Base-by-base conservation (phyloP, 2,797 vertebrate genomes). In the Pempheris klunzingeri region DNA sequence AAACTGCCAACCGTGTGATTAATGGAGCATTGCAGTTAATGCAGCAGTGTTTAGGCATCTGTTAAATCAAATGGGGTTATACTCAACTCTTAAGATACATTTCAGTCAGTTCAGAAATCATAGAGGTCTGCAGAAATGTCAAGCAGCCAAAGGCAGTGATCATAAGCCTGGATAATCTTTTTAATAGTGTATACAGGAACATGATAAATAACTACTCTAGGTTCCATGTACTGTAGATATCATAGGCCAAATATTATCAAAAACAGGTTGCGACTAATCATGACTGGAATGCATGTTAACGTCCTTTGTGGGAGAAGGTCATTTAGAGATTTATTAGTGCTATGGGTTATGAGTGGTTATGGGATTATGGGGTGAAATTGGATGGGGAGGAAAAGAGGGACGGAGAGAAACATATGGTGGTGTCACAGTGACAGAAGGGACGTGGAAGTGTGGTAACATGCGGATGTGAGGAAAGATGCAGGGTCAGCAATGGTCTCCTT, bases 361-460 rank as follows among this genome's bases (percentile, higher is more conserved):
- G 65, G n/a, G 39, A 30, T 24, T 59, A 3, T 47, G 36, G 55
- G 70, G 72, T 52, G 39, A 78, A 63, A 60, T 58, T 13, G 57
- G 57, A 54, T 53, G 47, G 18, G 58, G 28, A 57, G 38, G 15
- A 61, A 70, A 30, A 36, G 30, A 66, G 15, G n/a, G 34, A 61
- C 2, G 58, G 49, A 38, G 17, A 43, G 53, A 22, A 6, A 70
- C 71, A 82, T 84, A 79, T 85, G 74, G 77, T 69, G 61, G 20
- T 57, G 61, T 81, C 43, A 77, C 54, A 36, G 54, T 22, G 58
- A 84, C 52, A 81, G 83, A 60, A 53, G 43, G 68, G 68, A 69
- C 14, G 11, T 52, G 57, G 61, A 80, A 44, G 73, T 44, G 34
- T n/a, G 14, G 44, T 65, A 66, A 72, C 53, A 64, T 57, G 53